phyloP scores from a whole-genome alignment of 2,888 invertebrate genomes.

The Cheilosia pagana region DNA sequence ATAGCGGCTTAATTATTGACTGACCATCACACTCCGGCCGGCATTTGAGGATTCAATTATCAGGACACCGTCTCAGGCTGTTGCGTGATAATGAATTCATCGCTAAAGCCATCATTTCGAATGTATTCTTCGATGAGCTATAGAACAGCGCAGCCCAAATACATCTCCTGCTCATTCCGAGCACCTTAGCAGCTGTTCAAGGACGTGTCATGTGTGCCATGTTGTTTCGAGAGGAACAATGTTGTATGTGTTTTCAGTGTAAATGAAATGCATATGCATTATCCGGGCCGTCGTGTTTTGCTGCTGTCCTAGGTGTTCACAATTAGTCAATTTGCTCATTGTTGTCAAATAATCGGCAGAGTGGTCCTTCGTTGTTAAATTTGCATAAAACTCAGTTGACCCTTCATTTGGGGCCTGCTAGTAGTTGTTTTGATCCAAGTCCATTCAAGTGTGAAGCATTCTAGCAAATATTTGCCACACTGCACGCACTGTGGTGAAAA shows the following conservation, averaged over 20 bases:
- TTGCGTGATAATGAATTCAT: constrained; percentile 18
- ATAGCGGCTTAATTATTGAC: background rate
- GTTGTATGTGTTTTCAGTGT: constrained; percentile 54
- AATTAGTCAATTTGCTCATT: constrained; percentile 71
- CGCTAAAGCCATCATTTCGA: constrained; percentile 12
- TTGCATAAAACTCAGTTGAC: constrained; percentile 65
- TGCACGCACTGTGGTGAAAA: constrained; percentile 25
- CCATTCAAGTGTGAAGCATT: constrained; percentile 40
- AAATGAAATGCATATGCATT: constrained; percentile 68
- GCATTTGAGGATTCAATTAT: constrained; percentile 12
- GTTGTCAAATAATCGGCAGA: constrained; percentile 68
- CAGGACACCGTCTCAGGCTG: constrained; percentile 6
- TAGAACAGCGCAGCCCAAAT: background rate
- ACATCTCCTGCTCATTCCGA: background rate
- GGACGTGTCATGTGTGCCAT: background rate
- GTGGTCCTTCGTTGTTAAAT: constrained; percentile 33
- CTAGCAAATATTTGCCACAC: constrained; percentile 37
- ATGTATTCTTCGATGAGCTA: constrained; percentile 15
- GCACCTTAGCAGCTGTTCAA: background rate
- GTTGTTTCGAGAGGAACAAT: constrained; percentile 20
- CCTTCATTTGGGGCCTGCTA: constrained; percentile 24
- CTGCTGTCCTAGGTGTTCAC: constrained; percentile 39
- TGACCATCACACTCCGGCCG: background rate
- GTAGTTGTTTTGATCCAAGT: constrained; percentile 30
- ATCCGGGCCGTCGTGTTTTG: constrained; percentile 50